Evolutionary conservation across 2,113 vertebrate species (phyloP), one percentile per base, ranked within the genome.

Genomic region (Mesembrinibis cayennensis): DNA sequence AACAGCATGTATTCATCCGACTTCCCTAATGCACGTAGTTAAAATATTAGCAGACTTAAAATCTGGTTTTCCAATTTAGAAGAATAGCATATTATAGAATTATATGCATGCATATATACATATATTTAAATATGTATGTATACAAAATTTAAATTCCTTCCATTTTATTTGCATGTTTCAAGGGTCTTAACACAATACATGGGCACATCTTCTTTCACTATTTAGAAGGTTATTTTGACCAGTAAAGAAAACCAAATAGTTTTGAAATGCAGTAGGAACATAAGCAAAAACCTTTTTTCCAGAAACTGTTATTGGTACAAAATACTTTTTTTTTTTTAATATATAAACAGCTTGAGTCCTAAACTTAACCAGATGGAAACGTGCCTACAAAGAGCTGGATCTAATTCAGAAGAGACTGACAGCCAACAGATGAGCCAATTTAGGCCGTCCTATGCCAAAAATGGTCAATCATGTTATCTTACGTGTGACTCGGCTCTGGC

Each of bases 281-380:
- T 11, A 87, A 95, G 59, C 63, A 96, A 95, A 95, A 93, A 38
- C 25, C 65, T 93, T 97, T 97, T 74, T 95, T 63, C 91, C 93
- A 92, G 96, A 93, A 92, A 95, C 77, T 96, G 92, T 87, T 97
- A 97, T 90, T 96, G 74, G 93, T 97, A 81, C 87, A 97, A 96
- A 93, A 95, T 87, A 87, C 62, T 53, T 82, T 72, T 70, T 67
- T 49, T 87, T 82, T 93, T 77, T 38, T 4, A 88, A 97, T 97
- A 93, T 95, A 96, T 96, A 97, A 97, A 97, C 97, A 98, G 98
- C 98, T 98, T 98, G 97, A 98, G 88, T 98, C 97, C 97, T 98
- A 98, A 98, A 98, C 98, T 98, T 98, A 98, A 98, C 97, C 98
- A 98, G 98, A 98, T 98, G 98, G 98, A 98, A 98, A 98, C 96